Base-by-base conservation (phyloP, 2,888 invertebrate species). In the Scaptomyza tumidula region DNA sequence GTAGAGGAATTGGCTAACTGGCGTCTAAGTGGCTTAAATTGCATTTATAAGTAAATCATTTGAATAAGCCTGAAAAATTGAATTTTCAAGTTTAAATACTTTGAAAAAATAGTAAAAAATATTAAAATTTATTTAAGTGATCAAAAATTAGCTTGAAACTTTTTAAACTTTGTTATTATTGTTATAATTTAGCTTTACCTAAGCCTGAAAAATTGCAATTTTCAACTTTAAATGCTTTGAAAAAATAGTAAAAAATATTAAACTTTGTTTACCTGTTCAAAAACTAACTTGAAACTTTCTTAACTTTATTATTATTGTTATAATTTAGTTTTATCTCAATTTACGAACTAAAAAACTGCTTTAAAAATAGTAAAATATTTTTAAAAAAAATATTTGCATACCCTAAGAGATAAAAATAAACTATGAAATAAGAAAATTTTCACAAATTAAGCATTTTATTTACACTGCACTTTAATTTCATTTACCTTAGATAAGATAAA, bases 401-500 rank as follows among this genome's bases (percentile, higher is more conserved):
- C 5, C 5, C 13, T 35, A 5, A 3, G 3, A 13, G 37, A n/a
- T 31, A 39, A 39, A 14, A 37, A n/a, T n/a, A n/a, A 37, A n/a
- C 37, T 11, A 13, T 4, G 11, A 13, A 35, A 24, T 4, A 24
- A 24, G 24, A 24, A 24, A 24, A 24, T 2, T 24, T 10, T 13
- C 24, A 16, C 13, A 29, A 31, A 35, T 45, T 60, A 60, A 35
- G 24, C 29, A 52, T 37, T 43, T 52, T 65, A 52, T 65, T 52
- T 65, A 2, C 14, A 2, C 31, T 1, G 3, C n/a, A 27, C n/a
- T 19, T 43, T 3, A 16, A 19, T 59, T 57, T n/a, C 19, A 13
- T 13, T 59, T 65, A n/a, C 19, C 13, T 13, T 10, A 49, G 48
- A 54, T 61, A 43, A 65, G 63, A 65, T 65, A 54, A 31, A 10